Percentiles rank a stretch among this genome's conserved stretches.
These are phyloP conservation scores for Acanthurus tractus DNA, from an alignment of 2,797 vertebrate species.

Conservation along the genomic window DNA sequence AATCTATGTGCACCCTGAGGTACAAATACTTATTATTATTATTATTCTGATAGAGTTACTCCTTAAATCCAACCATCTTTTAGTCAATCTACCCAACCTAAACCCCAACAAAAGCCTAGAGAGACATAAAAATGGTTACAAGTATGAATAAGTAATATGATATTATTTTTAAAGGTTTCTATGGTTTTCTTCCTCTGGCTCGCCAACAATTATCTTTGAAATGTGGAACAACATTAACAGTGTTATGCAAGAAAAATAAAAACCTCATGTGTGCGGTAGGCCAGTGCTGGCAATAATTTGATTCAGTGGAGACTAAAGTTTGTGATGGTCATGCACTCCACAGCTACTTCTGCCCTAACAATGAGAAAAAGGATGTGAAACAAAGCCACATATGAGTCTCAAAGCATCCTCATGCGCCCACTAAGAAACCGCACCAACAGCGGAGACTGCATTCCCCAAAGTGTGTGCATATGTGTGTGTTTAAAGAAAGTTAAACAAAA, in stretches of 20 bases:
- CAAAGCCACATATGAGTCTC: constrained; percentile 43
- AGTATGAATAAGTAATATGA: not conserved
- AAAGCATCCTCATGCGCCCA: constrained; percentile 29
- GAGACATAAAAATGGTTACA: not conserved
- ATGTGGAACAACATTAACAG: constrained; percentile 11
- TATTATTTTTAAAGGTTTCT: constrained; percentile 12
- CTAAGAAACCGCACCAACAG: constrained; percentile 45
- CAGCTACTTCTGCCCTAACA: constrained; percentile 20
- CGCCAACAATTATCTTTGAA: constrained; percentile 22
- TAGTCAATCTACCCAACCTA: no score
- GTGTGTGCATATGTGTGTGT: constrained; percentile 12
- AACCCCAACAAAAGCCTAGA: not conserved
- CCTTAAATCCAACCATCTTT: no score
- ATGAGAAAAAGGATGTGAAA: constrained; percentile 47
- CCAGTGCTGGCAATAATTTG: constrained; percentile 9
- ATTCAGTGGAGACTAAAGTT: constrained; percentile 17
- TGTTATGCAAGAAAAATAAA: constrained; percentile 29
- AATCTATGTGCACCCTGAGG: no score
- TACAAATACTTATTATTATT: no score
- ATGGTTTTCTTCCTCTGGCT: constrained; percentile 23
- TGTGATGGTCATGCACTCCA: constrained; percentile 1
- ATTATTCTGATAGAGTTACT: no score
- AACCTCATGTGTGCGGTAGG: not conserved
- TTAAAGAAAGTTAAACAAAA: constrained; percentile 17
- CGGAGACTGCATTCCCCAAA: constrained; percentile 17